phyloP scores from a whole-genome alignment of 2,797 vertebrate genomes.

The Miichthys miiuy region DNA sequence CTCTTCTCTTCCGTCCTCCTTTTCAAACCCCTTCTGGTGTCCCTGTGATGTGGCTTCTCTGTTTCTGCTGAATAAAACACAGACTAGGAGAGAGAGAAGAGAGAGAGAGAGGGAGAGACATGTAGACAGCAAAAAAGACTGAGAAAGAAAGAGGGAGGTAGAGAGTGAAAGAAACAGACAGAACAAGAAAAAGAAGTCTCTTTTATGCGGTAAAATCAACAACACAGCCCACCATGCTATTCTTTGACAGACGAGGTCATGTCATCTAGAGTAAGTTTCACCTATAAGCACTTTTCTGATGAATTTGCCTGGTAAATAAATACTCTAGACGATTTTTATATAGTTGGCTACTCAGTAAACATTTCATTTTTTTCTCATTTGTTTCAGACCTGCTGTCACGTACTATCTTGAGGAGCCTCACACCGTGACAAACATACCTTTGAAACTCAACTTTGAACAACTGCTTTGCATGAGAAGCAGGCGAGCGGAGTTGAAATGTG shows the following conservation, averaged over 20 bases:
- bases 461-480: conserved; percentile 59
- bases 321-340: conserved; percentile 1
- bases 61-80: conserved; percentile 63
- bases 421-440: conserved; percentile 27
- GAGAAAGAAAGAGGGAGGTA: conserved; percentile 11
- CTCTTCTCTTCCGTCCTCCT: conserved; percentile 32
- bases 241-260: not conserved
- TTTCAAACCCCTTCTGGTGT: conserved; percentile 36
- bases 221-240: conserved; percentile 22
- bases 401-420: conserved; percentile 17
- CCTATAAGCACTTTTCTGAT: not conserved
- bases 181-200: conserved; percentile 11
- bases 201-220: conserved; percentile 18
- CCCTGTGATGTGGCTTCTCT: conserved; percentile 71
- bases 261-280: not conserved
- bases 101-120: conserved; percentile 26
- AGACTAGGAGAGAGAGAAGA: conserved; percentile 26
- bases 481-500: conserved; percentile 53
- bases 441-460: conserved; percentile 51
- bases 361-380: not conserved
- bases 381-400: conserved; percentile 26
- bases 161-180: conserved; percentile 20
- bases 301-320: conserved; percentile 7
- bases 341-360: conserved; percentile 15
- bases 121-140: conserved; percentile 23